Percentiles rank a stretch among this genome's conserved stretches.
Conservation (phyloP, 2,113 vertebrate species). For the Anhinga rufa region DNA sequence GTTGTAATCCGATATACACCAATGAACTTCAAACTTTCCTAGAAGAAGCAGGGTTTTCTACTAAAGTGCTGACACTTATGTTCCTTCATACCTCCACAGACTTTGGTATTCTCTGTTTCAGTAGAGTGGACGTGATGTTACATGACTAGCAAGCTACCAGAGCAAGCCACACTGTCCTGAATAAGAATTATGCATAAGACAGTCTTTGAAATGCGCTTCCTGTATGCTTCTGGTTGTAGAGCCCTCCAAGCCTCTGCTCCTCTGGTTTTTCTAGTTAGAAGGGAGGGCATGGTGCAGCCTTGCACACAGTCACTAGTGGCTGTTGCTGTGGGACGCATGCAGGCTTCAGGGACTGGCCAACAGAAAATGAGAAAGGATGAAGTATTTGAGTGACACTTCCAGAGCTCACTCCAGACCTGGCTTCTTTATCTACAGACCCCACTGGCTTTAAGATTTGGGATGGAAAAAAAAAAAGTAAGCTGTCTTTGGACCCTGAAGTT, state of each 20-base stretch:
- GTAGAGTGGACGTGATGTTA: not conserved
- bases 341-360: not conserved
- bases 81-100: not conserved
- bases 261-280: not conserved
- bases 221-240: not conserved
- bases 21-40: not conserved
- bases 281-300: not conserved
- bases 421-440: not conserved
- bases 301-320: too few relatives aligned
- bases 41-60: not conserved
- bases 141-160: not conserved
- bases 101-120: not conserved
- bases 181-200: not conserved
- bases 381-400: not conserved
- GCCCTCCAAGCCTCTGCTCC: not conserved
- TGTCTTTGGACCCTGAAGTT: not conserved
- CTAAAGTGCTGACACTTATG: not conserved
- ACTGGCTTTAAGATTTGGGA: not conserved
- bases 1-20: too few relatives aligned
- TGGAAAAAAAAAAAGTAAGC: not conserved
- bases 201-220: not conserved
- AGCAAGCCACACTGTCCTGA: not conserved
- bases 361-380: not conserved
- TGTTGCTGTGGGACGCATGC: not conserved
- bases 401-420: not conserved